These are phyloP conservation scores for Heliocidaris erythrogramma DNA, from an alignment of 35 echinoderm and acorn worm species.

Conservation along the genomic window DNA sequence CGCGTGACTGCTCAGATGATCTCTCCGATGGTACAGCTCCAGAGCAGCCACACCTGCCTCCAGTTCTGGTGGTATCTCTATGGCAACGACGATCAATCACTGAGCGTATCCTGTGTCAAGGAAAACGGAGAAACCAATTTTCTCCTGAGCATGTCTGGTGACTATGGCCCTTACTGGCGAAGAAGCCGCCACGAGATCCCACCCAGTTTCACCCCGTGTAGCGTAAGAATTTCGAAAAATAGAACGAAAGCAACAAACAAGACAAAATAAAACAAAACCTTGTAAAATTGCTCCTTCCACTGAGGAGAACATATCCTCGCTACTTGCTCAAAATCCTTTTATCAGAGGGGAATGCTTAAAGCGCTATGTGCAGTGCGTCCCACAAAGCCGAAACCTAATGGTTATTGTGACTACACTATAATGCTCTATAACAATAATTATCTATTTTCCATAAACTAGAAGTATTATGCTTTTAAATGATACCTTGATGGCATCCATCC, in stretches of 20 bases:
- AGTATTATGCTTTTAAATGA: too few relatives aligned
- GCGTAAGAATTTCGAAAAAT: not conserved
- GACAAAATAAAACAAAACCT: too few relatives aligned
- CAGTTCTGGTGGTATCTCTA: slow-evolving; percentile 93
- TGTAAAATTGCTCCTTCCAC: too few relatives aligned
- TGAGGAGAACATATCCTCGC: too few relatives aligned
- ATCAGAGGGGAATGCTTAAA: too few relatives aligned
- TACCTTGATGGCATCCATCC: too few relatives aligned
- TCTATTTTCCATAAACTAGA: too few relatives aligned
- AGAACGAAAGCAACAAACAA: not conserved
- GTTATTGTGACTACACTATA: too few relatives aligned
- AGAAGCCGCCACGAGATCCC: slow-evolving; percentile 52
- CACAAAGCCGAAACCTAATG: too few relatives aligned
- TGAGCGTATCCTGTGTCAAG: slow-evolving; percentile 65
- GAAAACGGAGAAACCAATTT: not conserved
- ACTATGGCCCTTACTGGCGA: slow-evolving; percentile 72
- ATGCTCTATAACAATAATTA: too few relatives aligned
- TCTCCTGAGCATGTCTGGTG: slow-evolving; percentile 47
- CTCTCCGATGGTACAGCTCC: slow-evolving; percentile 47
- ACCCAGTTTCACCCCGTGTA: not conserved
- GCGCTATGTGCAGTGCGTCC: too few relatives aligned
- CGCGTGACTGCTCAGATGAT: slow-evolving; percentile 52
- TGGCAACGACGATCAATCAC: slow-evolving; percentile 62
- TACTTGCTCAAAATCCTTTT: too few relatives aligned
- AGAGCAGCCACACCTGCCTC: slow-evolving; percentile 54